Percentiles rank a stretch among this genome's conserved stretches.
Conservation (phyloP, 92 coral and sea anemone species). For the Actinostola sp. region DNA sequence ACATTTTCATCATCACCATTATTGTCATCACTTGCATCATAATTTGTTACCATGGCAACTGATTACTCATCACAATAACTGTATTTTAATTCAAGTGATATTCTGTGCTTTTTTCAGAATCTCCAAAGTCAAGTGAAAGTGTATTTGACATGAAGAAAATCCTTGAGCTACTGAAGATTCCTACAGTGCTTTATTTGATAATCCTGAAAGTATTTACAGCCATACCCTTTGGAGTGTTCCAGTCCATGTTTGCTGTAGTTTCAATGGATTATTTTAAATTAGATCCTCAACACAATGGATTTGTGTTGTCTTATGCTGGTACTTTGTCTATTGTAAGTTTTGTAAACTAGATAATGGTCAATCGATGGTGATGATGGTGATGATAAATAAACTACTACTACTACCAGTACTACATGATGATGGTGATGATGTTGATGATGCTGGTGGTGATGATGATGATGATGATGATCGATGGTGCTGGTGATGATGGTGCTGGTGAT, state of each 20-base stretch:
- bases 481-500: too few species aligned
- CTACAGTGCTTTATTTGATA: conserved; percentile 78
- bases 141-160: conserved; percentile 78
- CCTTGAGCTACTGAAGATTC: conserved; percentile 60
- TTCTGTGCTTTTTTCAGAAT: conserved; percentile 22
- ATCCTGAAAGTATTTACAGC: conserved; percentile 74
- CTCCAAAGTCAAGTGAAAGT: conserved; percentile 33
- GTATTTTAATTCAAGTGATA: background rate
- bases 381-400: too few species aligned
- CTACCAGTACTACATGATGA: too few species aligned
- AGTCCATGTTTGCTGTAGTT: conserved; percentile 93
- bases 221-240: conserved; percentile 91
- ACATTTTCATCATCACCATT: background rate
- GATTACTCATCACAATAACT: too few species aligned
- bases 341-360: too few species aligned
- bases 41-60: too few species aligned
- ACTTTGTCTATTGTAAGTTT: conserved; percentile 88
- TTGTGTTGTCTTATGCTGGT: conserved; percentile 92
- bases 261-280: conserved; percentile 90
- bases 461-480: too few species aligned
- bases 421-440: too few species aligned
- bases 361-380: too few species aligned
- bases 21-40: background rate
- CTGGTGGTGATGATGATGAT: too few species aligned
- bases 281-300: conserved; percentile 95